phyloP scores from a whole-genome alignment of 2,113 vertebrate genomes.

The Trinectes maculatus region DNA sequence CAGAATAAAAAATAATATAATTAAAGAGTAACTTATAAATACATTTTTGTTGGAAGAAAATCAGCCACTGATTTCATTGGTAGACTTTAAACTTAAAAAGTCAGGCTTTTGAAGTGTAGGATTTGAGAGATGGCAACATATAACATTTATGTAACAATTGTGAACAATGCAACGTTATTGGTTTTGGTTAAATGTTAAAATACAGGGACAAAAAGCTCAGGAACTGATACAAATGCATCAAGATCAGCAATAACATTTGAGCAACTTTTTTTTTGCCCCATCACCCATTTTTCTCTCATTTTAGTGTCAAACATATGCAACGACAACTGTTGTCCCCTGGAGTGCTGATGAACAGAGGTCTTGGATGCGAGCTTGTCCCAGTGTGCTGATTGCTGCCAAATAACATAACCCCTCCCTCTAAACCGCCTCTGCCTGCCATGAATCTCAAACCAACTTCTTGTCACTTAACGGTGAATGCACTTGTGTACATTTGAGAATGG shows the following conservation, averaged over 20 bases:
- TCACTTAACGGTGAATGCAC: conserved; percentile 50
- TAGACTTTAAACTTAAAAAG: background rate
- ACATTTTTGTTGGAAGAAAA: background rate
- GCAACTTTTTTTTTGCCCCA: conserved; percentile 4
- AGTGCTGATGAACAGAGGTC: conserved; percentile 38
- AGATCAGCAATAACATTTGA: conserved; percentile 70
- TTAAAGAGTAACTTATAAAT: conserved; percentile 12
- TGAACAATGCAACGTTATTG: conserved; percentile 33
- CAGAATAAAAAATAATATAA: conserved; percentile 4
- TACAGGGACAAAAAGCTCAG: conserved; percentile 69
- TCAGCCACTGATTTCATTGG: background rate
- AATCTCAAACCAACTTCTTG: conserved; percentile 65
- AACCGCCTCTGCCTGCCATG: conserved; percentile 10
- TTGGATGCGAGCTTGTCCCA: conserved; percentile 44
- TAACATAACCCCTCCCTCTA: background rate
- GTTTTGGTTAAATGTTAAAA: conserved; percentile 23
- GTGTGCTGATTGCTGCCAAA: conserved; percentile 65
- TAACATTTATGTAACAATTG: background rate
- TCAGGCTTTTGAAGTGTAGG: background rate
- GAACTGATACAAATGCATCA: conserved; percentile 64
- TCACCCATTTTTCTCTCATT: conserved; percentile 14
- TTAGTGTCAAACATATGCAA: conserved; percentile 44
- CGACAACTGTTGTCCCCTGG: conserved; percentile 9
- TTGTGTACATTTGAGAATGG: conserved; percentile 71
- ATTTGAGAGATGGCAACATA: conserved; percentile 8